A percentile compares a stretch with the other conserved stretches of the same genome.
Evolutionary conservation across 2,888 invertebrate species (phyloP).

Genomic region (Limnephilus marmoratus): DNA sequence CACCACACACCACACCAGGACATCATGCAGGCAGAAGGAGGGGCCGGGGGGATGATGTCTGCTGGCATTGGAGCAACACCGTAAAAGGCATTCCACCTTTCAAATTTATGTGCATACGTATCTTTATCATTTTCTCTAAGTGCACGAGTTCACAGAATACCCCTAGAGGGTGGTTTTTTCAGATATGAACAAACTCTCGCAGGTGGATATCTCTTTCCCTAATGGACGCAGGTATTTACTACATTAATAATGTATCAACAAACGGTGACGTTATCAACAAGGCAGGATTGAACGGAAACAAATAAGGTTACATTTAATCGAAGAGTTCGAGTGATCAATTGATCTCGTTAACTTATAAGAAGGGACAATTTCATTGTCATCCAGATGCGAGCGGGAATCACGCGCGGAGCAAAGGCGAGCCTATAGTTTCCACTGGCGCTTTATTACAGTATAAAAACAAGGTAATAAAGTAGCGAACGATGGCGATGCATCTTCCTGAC

Average conservation of each 20-base stretch:
- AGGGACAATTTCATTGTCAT: background rate
- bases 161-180: background rate
- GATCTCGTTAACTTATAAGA: background rate
- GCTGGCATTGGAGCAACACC: slow-evolving; percentile 23
- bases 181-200: background rate
- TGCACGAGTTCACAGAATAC: slow-evolving; percentile 24
- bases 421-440: background rate
- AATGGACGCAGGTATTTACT: background rate
- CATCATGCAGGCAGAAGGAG: background rate
- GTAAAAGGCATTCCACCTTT: slow-evolving; percentile 25
- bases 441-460: slow-evolving; percentile 29
- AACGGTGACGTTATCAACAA: background rate
- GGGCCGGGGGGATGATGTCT: background rate
- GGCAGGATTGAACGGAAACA: background rate
- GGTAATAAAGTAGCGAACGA: slow-evolving; percentile 11
- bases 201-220: background rate
- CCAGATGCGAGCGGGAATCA: background rate
- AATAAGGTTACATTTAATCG: background rate
- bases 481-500: slow-evolving; percentile 37
- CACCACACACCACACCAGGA: background rate
- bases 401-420: background rate
- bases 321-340: background rate
- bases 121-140: background rate
- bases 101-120: background rate
- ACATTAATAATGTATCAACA: background rate